Conservation (phyloP, 2,113 vertebrate species). For the Microcebus lehilahytsara region DNA sequence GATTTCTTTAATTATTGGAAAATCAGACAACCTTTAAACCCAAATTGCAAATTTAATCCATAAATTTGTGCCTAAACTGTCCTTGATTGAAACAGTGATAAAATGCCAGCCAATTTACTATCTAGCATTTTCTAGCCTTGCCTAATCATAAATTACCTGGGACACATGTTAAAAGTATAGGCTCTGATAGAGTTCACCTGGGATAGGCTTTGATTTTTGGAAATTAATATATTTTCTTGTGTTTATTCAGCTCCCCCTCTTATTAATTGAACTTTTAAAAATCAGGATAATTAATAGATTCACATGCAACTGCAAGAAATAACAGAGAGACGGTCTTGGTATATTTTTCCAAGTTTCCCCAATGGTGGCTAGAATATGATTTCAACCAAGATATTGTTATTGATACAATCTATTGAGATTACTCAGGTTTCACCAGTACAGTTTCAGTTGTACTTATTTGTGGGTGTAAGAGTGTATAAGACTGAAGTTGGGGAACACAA, state of each 20-base stretch:
- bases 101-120: not conserved
- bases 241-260: not conserved
- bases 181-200: not conserved
- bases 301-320: not conserved
- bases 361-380: not conserved
- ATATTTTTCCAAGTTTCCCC: not conserved
- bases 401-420: not conserved
- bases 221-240: not conserved
- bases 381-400: not conserved
- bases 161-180: not conserved
- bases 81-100: not conserved
- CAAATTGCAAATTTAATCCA: not conserved
- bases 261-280: not conserved
- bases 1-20: not conserved
- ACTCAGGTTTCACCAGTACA: not conserved
- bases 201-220: not conserved
- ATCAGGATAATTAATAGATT: not conserved
- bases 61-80: not conserved
- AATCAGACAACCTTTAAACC: not conserved
- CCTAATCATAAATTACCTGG: not conserved
- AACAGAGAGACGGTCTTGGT: not conserved
- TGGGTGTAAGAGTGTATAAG: not conserved
- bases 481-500: not conserved
- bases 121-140: not conserved
- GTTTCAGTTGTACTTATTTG: not conserved